Evolutionary conservation across 64 coral and sea anemone genomes (phyloP).

Genomic region (Trachythela sp.): DNA sequence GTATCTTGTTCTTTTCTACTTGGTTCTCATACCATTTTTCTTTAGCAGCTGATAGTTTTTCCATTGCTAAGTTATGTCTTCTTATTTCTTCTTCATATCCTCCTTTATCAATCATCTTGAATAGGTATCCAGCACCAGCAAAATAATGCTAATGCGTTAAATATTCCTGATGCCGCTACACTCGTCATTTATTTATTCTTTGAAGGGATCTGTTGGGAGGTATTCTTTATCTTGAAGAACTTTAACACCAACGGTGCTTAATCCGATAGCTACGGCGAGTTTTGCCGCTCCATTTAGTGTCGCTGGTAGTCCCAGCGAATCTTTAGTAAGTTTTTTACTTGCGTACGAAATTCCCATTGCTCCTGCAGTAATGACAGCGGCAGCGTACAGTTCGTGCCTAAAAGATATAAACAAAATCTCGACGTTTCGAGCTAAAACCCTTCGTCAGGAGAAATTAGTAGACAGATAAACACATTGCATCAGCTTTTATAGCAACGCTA

Average conservation of each 20-base stretch:
- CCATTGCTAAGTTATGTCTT: too few species aligned
- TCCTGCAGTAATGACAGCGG: not conserved
- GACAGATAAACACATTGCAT: too few species aligned
- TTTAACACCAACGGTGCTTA: not conserved
- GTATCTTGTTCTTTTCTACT: too few species aligned
- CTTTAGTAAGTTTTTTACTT: not conserved
- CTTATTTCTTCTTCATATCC: too few species aligned
- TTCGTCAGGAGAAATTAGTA: too few species aligned
- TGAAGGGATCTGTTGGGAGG: not conserved
- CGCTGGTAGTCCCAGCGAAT: not conserved
- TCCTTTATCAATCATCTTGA: too few species aligned
- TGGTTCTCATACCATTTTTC: too few species aligned
- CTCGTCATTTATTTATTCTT: not conserved
- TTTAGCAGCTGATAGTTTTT: too few species aligned
- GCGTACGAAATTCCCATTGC: not conserved
- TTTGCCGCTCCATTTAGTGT: not conserved
- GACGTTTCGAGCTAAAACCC: too few species aligned
- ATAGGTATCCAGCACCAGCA: too few species aligned
- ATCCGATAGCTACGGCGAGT: not conserved
- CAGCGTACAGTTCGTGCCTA: not conserved
- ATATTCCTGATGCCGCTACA: not conserved
- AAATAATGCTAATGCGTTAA: not conserved
- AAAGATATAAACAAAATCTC: too few species aligned
- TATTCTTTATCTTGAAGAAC: not conserved
- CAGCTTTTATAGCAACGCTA: too few species aligned